These are phyloP conservation scores for Dendrocincla fuliginosa DNA, from an alignment of 2,797 vertebrate species.

Conservation along the genomic window DNA sequence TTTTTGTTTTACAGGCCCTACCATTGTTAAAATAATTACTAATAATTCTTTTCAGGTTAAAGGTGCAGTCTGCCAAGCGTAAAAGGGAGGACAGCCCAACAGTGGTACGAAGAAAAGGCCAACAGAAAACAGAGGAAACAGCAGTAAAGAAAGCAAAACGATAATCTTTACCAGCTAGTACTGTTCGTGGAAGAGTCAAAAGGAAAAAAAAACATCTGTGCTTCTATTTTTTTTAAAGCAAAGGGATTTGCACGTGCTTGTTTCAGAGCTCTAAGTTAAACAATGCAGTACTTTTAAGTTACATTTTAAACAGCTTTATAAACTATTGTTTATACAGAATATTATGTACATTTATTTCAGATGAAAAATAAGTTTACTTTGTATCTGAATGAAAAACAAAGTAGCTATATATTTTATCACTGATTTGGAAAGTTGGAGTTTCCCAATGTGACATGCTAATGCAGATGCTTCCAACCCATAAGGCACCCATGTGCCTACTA, in stretches of 20 bases:
- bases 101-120: slow-evolving; percentile 83
- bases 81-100: slow-evolving; percentile 89
- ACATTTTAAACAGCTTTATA: slow-evolving; percentile 77
- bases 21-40: neutral
- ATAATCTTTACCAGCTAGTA: slow-evolving; percentile 64
- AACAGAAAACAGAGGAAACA: slow-evolving; percentile 85
- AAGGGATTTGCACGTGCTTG: slow-evolving; percentile 74
- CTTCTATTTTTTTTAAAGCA: slow-evolving; percentile 62
- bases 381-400: slow-evolving; percentile 77
- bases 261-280: slow-evolving; percentile 66
- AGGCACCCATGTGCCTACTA: slow-evolving; percentile 61
- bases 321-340: slow-evolving; percentile 76
- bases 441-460: slow-evolving; percentile 61
- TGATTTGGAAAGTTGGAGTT: slow-evolving; percentile 70
- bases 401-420: slow-evolving; percentile 80
- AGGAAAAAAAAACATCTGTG: neutral
- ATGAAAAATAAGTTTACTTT: slow-evolving; percentile 78
- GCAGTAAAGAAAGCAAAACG: slow-evolving; percentile 89
- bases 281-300: slow-evolving; percentile 71
- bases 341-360: slow-evolving; percentile 77
- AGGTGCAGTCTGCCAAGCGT: slow-evolving; percentile 82
- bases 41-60: slow-evolving; percentile 75
- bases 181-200: neutral
- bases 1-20: neutral
- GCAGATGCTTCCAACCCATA: slow-evolving; percentile 67